Evolutionary conservation across 2,888 invertebrate species (phyloP), one percentile per base, ranked within the genome.

Genomic region (Lysandra bellargus): DNA sequence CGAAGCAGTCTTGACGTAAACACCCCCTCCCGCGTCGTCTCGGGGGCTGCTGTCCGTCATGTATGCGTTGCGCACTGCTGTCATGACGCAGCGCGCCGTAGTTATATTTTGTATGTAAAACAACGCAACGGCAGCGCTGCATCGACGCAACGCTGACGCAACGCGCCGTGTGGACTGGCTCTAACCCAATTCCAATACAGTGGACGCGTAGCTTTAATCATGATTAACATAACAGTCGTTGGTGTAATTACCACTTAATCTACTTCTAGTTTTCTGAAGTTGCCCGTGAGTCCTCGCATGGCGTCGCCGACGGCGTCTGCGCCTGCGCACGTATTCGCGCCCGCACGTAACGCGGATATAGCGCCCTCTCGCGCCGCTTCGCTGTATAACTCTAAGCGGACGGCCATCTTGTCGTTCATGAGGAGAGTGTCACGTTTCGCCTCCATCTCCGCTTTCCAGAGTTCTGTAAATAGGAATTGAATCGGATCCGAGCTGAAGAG

Each of bases 201-300:
- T 49, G 12, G 49, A 49, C 49, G 49, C 9, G 9, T 49, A 49
- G 49, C 49, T 49, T 7, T 1, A 40, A 40, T 6, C 6, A 2
- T 1, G 4, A 53, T 57, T 57, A 17, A 57, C 57, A 12, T 14
- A 17, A 57, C 57, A 57, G 57, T 17, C 57, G 57, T 57, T 17
- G 57, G 57, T 57, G 57, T 57, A 57, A 4, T 57, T 57, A 57
- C 17, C 2, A 57, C 33, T 87, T 87, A 97, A 90, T 97, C 97
- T 60, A 97, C 97, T 94, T 97, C 97, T 78, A 97, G 95, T 89
- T 97, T 97, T 82, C 97, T 95, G 88, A 97, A 97, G 86, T 97
- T 97, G 78, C 97, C 97, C 4, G 96, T 96, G 53, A 97, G 95
- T 1, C 97, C 97, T 83, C 96, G 95, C 88, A 96, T 94, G 49